Conservation (phyloP, 2,888 invertebrate species). For the Bombylius major region DNA sequence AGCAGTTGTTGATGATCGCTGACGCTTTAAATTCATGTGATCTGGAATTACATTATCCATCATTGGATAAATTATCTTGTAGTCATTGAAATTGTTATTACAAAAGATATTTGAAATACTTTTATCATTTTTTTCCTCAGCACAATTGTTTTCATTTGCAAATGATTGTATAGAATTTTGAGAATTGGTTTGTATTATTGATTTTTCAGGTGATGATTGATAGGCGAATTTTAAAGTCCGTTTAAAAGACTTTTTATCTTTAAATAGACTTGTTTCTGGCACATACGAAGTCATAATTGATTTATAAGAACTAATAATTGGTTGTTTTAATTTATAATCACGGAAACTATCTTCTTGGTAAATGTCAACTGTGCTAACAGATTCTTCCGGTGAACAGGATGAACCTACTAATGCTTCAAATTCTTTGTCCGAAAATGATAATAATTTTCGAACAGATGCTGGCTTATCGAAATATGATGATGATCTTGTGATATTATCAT, state of each 20-base stretch:
- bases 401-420: neutral
- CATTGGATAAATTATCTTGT: neutral
- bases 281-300: neutral
- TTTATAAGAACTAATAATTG: neutral
- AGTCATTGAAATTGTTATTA: neutral
- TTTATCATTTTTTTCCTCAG: no score
- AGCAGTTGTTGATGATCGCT: neutral
- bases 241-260: neutral
- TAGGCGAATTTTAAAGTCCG: neutral
- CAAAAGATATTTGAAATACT: neutral
- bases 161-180: no score
- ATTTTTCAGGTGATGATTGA: no score
- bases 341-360: neutral
- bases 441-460: constrained; percentile 9
- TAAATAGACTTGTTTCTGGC: neutral
- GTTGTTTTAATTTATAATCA: neutral
- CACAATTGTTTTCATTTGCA: no score
- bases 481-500: neutral
- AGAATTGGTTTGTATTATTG: no score
- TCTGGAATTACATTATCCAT: neutral
- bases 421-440: constrained; percentile 10
- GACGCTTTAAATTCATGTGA: neutral
- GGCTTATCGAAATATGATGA: neutral
- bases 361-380: neutral
- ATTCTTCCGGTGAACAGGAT: neutral